phyloP scores from a whole-genome alignment of 92 coral and sea anemone genomes.

The Porites rus region DNA sequence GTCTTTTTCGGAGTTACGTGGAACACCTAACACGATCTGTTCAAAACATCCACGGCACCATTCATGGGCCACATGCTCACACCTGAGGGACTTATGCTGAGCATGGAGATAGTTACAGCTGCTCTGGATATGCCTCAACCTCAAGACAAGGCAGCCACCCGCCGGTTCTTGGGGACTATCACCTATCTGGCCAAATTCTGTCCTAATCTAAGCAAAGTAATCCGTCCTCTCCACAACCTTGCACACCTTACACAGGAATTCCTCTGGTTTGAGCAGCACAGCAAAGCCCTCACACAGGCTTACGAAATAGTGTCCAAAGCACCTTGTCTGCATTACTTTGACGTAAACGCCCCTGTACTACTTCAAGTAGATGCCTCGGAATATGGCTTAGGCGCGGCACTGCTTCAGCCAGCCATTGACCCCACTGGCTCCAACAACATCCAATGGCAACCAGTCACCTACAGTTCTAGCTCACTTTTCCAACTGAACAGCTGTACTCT shows the following conservation, averaged over 20 bases:
- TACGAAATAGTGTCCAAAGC: conserved; percentile 60
- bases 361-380: conserved; percentile 71
- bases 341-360: conserved; percentile 50
- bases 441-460: conserved; percentile 73
- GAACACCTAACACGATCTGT: no score
- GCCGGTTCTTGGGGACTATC: conserved; percentile 12
- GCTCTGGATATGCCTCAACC: conserved; percentile 64
- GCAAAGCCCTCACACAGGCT: conserved; percentile 63
- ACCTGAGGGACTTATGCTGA: no score
- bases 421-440: conserved; percentile 22
- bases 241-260: conserved; percentile 29
- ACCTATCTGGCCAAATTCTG: conserved; percentile 57
- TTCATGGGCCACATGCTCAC: no score
- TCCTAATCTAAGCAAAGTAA: conserved; percentile 67
- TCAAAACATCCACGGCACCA: no score
- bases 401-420: conserved; percentile 55
- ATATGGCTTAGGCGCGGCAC: conserved; percentile 65
- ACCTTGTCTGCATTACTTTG: conserved; percentile 65
- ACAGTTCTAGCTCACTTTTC: conserved; percentile 68
- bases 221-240: conserved; percentile 59
- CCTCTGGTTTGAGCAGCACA: conserved; percentile 56
- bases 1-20: no score
- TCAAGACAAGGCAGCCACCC: conserved; percentile 51
- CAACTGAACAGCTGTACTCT: conserved; percentile 70
- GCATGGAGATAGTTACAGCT: no score